Evolutionary conservation across 2,113 vertebrate species (phyloP).

Genomic region (Pelobates fuscus): DNA sequence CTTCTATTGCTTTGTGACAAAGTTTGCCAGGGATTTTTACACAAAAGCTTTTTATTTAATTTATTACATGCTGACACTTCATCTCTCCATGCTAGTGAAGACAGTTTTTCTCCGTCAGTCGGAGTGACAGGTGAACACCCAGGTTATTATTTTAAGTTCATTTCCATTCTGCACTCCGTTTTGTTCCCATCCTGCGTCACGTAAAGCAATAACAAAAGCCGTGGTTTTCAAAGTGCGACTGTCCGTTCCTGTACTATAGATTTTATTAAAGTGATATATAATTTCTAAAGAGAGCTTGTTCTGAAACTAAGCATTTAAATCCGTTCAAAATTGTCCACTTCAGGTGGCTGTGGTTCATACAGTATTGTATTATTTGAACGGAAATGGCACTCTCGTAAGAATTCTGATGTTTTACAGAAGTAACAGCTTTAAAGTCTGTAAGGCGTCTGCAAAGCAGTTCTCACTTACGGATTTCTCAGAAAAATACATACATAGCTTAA

Average conservation of each 20-base stretch:
- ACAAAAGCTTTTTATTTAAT: background rate
- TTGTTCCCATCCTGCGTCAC: background rate
- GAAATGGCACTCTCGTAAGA: background rate
- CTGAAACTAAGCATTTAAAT: background rate
- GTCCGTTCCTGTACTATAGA: background rate
- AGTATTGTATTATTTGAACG: slow-evolving; percentile 15
- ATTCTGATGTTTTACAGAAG: background rate
- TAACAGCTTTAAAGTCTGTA: slow-evolving; percentile 1
- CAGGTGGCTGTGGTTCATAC: no score
- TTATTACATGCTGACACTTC: background rate
- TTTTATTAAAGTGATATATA: slow-evolving; percentile 41
- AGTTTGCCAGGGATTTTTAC: no score
- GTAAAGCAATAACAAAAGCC: slow-evolving; percentile 28
- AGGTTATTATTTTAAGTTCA: background rate
- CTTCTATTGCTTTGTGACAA: no score
- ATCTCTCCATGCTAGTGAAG: background rate
- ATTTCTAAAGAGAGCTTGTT: slow-evolving; percentile 8
- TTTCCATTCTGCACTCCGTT: background rate
- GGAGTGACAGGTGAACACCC: background rate
- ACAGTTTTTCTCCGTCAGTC: background rate
- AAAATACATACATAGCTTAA: no score
- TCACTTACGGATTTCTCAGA: no score
- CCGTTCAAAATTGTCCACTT: slow-evolving; percentile 1
- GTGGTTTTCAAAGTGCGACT: background rate
- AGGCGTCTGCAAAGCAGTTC: no score